These are phyloP conservation scores for Corythornis vintsioides DNA, from an alignment of 2,113 vertebrate genomes.

Conservation along the genomic window DNA sequence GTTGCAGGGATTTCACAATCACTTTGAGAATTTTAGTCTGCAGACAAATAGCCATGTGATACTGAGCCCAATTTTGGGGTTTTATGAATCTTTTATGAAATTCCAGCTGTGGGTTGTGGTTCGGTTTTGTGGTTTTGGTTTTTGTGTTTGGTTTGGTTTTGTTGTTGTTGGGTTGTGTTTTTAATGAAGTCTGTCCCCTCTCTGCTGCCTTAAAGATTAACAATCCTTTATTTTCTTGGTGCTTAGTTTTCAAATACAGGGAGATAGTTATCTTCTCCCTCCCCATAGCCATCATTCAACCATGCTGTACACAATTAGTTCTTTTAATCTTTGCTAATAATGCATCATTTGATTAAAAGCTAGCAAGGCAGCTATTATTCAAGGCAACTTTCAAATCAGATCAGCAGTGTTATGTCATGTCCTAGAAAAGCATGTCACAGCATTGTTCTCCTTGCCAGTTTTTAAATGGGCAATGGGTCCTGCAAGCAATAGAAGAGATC, in stretches of 20 bases:
- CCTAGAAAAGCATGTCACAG: background rate
- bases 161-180: background rate
- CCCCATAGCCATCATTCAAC: background rate
- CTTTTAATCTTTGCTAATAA: conserved; percentile 53
- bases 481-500: background rate
- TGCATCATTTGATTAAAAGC: conserved; percentile 28
- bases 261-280: background rate
- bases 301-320: background rate
- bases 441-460: background rate
- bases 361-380: background rate
- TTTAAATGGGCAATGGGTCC: background rate
- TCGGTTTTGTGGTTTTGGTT: background rate
- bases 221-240: background rate
- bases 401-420: background rate
- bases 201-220: background rate
- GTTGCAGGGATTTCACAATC: background rate
- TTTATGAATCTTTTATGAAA: background rate
- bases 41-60: background rate
- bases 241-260: background rate
- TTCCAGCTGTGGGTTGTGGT: background rate
- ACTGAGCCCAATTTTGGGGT: background rate
- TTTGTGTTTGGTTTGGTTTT: background rate
- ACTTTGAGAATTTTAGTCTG: background rate
- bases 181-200: background rate
- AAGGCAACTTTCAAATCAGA: background rate